A percentile compares a stretch with the other conserved stretches of the same genome.
phyloP scores from a whole-genome alignment of 2,888 invertebrate genomes.

The Tachina grossa region DNA sequence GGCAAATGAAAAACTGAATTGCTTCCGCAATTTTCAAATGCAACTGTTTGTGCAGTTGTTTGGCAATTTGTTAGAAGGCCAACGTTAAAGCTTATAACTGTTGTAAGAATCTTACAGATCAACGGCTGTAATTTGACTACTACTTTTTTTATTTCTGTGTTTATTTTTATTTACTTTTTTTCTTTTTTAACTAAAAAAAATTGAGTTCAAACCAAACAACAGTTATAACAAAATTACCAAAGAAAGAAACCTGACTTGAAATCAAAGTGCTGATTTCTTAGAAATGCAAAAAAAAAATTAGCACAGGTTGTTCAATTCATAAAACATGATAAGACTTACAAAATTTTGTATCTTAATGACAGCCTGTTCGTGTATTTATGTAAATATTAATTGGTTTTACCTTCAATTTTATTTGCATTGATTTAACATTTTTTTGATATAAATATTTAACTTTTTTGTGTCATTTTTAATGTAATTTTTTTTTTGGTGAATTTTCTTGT shows the following conservation, averaged over 20 bases:
- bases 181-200: neutral
- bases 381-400: conserved; percentile 55
- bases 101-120: conserved; percentile 45
- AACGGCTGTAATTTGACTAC: conserved; percentile 63
- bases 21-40: conserved; percentile 72
- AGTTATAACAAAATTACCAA: conserved; percentile 24
- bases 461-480: neutral
- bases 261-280: conserved; percentile 31
- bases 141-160: conserved; percentile 4
- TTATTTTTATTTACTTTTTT: neutral
- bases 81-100: conserved; percentile 63
- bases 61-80: conserved; percentile 44
- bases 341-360: conserved; percentile 1
- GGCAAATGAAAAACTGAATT: conserved; percentile 64
- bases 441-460: conserved; percentile 15
- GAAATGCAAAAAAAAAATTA: conserved; percentile 21
- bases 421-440: conserved; percentile 1
- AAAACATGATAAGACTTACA: conserved; percentile 10
- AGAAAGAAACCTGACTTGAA: neutral
- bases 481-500: conserved; percentile 11
- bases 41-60: conserved; percentile 45
- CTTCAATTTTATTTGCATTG: conserved; percentile 51
- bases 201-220: conserved; percentile 48
- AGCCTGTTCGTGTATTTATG: conserved; percentile 17
- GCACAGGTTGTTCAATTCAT: conserved; percentile 29